Evolutionary conservation across 2,797 vertebrate species (phyloP).

Genomic region (Epinephelus awoara): DNA sequence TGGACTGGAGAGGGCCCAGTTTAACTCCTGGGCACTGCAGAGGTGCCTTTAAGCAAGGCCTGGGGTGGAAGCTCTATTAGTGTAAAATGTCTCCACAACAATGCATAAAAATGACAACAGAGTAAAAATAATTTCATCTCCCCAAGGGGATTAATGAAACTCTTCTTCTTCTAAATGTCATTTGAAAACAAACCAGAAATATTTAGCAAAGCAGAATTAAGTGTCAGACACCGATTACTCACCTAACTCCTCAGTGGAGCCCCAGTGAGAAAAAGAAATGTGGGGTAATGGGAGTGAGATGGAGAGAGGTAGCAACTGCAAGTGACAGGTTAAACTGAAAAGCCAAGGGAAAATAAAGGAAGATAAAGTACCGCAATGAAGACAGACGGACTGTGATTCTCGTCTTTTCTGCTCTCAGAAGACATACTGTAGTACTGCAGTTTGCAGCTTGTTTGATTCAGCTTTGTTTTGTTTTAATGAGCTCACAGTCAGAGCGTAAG

Average conservation of each 20-base stretch:
- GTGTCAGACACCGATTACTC: background rate
- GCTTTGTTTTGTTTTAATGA: background rate
- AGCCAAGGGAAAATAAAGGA: background rate
- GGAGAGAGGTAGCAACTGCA: background rate
- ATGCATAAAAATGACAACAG: no score
- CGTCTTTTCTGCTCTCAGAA: background rate
- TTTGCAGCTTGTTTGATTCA: background rate
- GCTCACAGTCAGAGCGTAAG: background rate
- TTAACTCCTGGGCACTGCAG: background rate
- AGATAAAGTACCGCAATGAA: background rate
- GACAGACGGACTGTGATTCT: background rate
- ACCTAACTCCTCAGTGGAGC: background rate
- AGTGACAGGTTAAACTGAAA: constrained; percentile 6
- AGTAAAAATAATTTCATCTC: no score
- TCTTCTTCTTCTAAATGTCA: background rate
- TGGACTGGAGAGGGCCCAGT: background rate
- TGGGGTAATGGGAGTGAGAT: constrained; percentile 4
- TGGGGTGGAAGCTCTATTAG: background rate
- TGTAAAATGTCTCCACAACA: background rate
- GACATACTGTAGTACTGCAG: background rate
- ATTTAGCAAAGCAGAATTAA: background rate
- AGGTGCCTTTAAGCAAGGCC: constrained; percentile 5
- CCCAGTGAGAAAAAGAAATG: background rate
- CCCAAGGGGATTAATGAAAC: background rate
- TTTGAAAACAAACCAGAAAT: background rate